phyloP scores from a whole-genome alignment of 1,140 invertebrate species.

The Eriosoma lanigerum region DNA sequence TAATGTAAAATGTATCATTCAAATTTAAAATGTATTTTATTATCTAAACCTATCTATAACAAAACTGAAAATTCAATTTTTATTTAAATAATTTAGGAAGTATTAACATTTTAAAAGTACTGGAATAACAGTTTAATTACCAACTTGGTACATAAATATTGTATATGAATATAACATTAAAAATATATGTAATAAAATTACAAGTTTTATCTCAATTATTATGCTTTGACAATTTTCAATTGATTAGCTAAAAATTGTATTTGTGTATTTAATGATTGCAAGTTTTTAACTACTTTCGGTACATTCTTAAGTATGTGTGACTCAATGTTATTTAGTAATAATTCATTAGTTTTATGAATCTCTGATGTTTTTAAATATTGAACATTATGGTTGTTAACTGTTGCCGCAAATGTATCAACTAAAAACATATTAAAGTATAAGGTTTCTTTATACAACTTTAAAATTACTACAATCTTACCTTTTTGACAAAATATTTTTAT shows the following conservation, averaged over 20 bases:
- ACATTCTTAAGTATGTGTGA: neutral
- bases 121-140: too few species aligned
- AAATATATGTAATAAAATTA: too few species aligned
- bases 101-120: too few species aligned
- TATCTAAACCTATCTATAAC: too few species aligned
- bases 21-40: too few species aligned
- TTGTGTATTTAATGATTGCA: neutral
- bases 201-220: neutral
- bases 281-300: neutral
- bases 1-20: too few species aligned
- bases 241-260: neutral
- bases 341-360: neutral
- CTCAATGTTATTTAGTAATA: constrained; percentile 21
- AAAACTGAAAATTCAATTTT: too few species aligned
- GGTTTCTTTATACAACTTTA: neutral
- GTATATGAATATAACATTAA: too few species aligned
- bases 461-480: neutral
- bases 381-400: neutral
- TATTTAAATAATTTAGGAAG: too few species aligned
- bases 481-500: neutral
- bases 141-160: too few species aligned
- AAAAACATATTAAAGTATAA: neutral
- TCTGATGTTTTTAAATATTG: neutral
- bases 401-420: neutral
- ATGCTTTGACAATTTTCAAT: neutral